A percentile compares a stretch with the other conserved stretches of the same genome.
phyloP scores from a whole-genome alignment of 2,888 invertebrate species.

The Lucinisca nassula region DNA sequence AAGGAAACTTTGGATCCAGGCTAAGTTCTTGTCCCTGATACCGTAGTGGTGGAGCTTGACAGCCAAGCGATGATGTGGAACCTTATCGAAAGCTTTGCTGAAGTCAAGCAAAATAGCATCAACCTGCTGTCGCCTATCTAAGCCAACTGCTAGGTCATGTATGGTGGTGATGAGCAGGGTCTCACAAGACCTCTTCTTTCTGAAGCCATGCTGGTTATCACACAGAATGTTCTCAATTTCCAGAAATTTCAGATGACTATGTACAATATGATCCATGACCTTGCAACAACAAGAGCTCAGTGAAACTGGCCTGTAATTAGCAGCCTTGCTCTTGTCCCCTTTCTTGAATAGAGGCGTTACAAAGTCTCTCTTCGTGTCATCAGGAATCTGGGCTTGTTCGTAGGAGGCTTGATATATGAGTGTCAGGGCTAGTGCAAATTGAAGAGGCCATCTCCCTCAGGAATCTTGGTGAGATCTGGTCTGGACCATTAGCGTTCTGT shows the following conservation, averaged over 20 bases:
- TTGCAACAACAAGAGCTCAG: background rate
- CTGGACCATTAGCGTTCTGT: background rate
- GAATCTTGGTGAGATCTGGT: background rate
- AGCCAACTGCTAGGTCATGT: background rate
- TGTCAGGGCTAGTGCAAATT: background rate
- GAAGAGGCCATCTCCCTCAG: background rate
- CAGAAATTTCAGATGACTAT: background rate
- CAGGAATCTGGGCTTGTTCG: background rate
- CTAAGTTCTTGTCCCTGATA: too few species aligned
- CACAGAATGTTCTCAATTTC: background rate
- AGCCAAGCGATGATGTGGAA: too few species aligned
- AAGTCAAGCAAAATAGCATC: background rate
- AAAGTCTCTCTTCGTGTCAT: background rate
- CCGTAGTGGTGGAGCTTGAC: too few species aligned
- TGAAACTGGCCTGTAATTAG: background rate
- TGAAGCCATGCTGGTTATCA: background rate
- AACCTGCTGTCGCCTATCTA: background rate
- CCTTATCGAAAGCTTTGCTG: too few species aligned
- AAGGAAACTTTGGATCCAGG: background rate
- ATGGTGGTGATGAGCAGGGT: background rate
- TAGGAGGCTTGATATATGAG: background rate
- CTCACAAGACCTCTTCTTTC: background rate
- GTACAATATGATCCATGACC: background rate
- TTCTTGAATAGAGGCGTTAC: background rate
- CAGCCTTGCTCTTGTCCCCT: background rate